Evolutionary conservation across 2,888 invertebrate species (phyloP).

Genomic region (Frankliniella fusca): DNA sequence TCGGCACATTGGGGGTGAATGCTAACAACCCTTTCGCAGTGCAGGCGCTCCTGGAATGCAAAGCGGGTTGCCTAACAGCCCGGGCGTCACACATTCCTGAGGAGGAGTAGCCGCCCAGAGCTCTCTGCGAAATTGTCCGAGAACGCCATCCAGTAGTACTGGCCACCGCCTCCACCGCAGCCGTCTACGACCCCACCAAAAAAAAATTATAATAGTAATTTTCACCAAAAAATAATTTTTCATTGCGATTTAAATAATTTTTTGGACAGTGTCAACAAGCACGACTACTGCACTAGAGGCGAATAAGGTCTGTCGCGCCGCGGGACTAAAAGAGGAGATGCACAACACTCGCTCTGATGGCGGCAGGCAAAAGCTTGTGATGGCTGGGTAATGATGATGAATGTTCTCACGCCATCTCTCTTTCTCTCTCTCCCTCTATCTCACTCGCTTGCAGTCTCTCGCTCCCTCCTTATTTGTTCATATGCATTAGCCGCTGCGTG

Average conservation of each 20-base stretch:
- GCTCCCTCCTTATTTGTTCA: background rate
- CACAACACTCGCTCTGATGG: background rate
- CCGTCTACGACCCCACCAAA: too few relatives aligned
- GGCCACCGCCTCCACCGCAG: too few relatives aligned
- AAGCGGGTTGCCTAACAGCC: background rate
- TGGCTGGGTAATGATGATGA: background rate
- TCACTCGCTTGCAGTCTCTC: too few relatives aligned
- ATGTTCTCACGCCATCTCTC: background rate
- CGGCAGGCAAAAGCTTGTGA: background rate
- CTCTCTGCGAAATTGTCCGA: too few relatives aligned
- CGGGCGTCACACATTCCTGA: slow-evolving; percentile 22
- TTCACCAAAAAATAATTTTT: background rate
- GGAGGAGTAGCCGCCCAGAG: background rate
- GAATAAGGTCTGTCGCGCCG: too few relatives aligned
- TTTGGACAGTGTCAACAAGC: too few relatives aligned
- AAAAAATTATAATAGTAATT: background rate
- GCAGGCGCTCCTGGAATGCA: background rate
- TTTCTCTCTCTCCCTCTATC: background rate
- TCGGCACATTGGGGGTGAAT: slow-evolving; percentile 1
- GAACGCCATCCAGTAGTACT: too few relatives aligned
- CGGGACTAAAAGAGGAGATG: too few relatives aligned
- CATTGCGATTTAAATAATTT: too few relatives aligned
- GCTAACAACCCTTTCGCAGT: background rate
- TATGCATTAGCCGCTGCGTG: too few relatives aligned
- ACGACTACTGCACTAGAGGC: too few relatives aligned